Conservation (phyloP, 2,888 invertebrate species). For the Amiota minor region DNA sequence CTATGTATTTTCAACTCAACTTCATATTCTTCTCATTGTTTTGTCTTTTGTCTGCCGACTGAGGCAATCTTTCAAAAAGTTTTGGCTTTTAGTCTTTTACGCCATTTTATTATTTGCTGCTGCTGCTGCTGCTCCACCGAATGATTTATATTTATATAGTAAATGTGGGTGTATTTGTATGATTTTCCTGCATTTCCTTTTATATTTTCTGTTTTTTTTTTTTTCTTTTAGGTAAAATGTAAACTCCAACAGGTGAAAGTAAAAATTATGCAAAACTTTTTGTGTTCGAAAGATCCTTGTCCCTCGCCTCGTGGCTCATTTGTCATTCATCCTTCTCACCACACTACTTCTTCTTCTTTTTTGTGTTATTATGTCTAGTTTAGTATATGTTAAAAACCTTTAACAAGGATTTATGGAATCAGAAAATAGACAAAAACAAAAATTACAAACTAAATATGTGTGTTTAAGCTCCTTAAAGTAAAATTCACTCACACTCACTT, state of each 20-base stretch:
- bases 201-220: not conserved
- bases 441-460: not conserved
- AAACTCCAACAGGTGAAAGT: constrained; percentile 34
- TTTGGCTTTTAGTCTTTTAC: constrained; percentile 17
- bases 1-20: too few species aligned
- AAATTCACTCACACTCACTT: constrained; percentile 11
- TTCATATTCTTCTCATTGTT: not conserved
- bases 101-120: constrained; percentile 21
- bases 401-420: not conserved
- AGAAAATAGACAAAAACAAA: not conserved
- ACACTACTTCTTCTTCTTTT: not conserved
- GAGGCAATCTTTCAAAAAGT: constrained; percentile 33
- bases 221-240: not conserved
- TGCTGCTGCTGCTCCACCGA: not conserved
- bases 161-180: constrained; percentile 1
- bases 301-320: not conserved
- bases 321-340: not conserved
- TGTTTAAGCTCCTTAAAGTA: not conserved
- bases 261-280: constrained; percentile 31
- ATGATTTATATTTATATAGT: not conserved
- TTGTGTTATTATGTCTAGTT: not conserved
- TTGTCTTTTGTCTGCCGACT: not conserved
- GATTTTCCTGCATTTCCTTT: not conserved
- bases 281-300: not conserved
- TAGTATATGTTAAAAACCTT: too few species aligned